These are phyloP conservation scores for Ailurus styani DNA, from an alignment of 2,113 vertebrate genomes.

Conservation along the genomic window DNA sequence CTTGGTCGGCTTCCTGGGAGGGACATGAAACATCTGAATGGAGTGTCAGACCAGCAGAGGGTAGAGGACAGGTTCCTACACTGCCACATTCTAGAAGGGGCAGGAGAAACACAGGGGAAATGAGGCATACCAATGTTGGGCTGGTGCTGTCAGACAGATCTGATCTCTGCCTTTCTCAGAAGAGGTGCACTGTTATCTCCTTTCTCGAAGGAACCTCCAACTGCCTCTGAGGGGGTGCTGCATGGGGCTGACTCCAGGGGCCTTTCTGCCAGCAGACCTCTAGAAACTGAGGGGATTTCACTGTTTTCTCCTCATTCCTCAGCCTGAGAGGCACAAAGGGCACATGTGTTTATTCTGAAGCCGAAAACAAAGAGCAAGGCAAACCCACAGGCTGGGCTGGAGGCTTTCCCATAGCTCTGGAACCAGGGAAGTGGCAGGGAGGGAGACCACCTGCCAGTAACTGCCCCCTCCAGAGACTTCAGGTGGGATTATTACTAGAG, in stretches of 20 bases:
- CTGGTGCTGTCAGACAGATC: background rate
- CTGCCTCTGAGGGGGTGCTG: background rate
- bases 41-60: background rate
- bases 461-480: rapidly evolving
- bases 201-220: background rate
- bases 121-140: background rate
- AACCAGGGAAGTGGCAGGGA: background rate
- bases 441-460: background rate
- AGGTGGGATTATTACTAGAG: background rate
- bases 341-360: background rate
- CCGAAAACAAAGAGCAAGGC: background rate
- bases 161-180: background rate
- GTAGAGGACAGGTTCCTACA: no score
- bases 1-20: background rate
- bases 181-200: background rate
- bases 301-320: background rate
- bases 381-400: background rate
- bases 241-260: background rate
- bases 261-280: background rate
- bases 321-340: background rate
- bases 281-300: background rate
- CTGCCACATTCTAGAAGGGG: background rate
- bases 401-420: background rate
- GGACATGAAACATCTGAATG: background rate
- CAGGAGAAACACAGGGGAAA: background rate